phyloP scores from a whole-genome alignment of 2,113 vertebrate species.

The Solea senegalensis region DNA sequence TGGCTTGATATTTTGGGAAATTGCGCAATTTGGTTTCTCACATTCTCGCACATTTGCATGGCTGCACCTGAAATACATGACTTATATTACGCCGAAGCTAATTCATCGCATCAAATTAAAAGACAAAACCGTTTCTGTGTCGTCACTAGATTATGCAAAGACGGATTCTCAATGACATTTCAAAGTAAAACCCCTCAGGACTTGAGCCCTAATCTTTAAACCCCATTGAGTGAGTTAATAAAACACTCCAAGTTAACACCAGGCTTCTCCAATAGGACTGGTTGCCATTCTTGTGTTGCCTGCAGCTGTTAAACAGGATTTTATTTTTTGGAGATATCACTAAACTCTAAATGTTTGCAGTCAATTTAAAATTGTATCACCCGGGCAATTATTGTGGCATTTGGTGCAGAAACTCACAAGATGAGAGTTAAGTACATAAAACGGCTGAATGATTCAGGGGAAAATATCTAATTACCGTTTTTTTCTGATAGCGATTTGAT shows the following conservation, averaged over 20 bases:
- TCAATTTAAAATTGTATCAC: background rate
- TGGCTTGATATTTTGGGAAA: constrained; percentile 10
- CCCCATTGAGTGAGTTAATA: constrained; percentile 21
- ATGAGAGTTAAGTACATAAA: no score
- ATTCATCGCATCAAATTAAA: background rate
- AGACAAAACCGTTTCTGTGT: background rate
- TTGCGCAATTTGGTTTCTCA: constrained; percentile 22
- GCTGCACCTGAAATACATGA: background rate
- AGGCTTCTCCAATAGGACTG: background rate
- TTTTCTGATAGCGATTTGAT: no score
- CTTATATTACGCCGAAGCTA: background rate
- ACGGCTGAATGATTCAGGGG: no score
- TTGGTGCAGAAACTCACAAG: background rate
- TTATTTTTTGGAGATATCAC: constrained; percentile 1
- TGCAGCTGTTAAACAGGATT: constrained; percentile 3
- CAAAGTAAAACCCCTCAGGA: background rate
- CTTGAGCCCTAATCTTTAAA: constrained; percentile 19
- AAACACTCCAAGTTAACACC: constrained; percentile 35
- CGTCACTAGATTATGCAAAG: background rate
- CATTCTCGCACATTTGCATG: background rate
- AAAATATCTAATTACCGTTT: no score
- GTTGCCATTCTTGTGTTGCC: background rate
- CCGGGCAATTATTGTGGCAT: background rate
- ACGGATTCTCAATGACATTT: background rate
- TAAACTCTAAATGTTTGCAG: constrained; percentile 4